Evolutionary conservation across 2,113 vertebrate species (phyloP).

Genomic region (Pangasianodon hypophthalmus): DNA sequence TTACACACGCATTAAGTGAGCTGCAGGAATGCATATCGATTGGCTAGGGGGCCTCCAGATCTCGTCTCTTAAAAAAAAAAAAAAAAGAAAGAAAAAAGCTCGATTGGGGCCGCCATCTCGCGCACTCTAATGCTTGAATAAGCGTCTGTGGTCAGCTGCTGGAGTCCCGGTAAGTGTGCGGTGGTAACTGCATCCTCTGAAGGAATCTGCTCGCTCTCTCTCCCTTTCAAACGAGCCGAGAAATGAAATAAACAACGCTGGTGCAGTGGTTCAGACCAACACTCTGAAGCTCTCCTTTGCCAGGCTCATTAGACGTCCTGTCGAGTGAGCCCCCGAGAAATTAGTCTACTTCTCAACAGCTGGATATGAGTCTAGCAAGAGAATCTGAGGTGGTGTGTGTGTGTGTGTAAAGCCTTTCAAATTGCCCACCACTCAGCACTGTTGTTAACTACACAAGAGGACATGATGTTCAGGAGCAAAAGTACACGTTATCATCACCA

Average conservation of each 20-base stretch:
- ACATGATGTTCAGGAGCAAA: conserved; percentile 7
- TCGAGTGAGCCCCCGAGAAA: conserved; percentile 66
- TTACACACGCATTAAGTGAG: conserved; percentile 74
- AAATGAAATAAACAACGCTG: conserved; percentile 72
- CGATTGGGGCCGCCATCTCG: conserved; percentile 59
- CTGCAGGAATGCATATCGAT: conserved; percentile 76
- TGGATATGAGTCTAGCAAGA: conserved; percentile 69
- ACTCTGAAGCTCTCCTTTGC: conserved; percentile 55
- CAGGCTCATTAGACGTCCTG: conserved; percentile 48
- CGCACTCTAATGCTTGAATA: conserved; percentile 68
- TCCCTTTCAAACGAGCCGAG: conserved; percentile 67
- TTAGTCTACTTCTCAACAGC: conserved; percentile 70
- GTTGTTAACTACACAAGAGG: not conserved
- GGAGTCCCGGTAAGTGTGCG: conserved; percentile 75
- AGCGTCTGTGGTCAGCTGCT: conserved; percentile 69
- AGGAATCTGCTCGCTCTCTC: conserved; percentile 66
- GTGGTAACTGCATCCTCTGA: conserved; percentile 77
- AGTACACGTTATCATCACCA: conserved; percentile 20
- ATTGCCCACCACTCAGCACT: conserved; percentile 11
- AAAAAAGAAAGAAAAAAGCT: conserved; percentile 50
- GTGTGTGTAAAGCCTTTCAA: not conserved
- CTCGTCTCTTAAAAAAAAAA: conserved; percentile 52
- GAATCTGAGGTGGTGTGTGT: conserved; percentile 5
- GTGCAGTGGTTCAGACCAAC: conserved; percentile 46
- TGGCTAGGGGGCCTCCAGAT: conserved; percentile 62